Percentiles rank a stretch among this genome's conserved stretches.
Evolutionary conservation across 1,140 invertebrate genomes (phyloP).

Genomic region (Tachypleus tridentatus): DNA sequence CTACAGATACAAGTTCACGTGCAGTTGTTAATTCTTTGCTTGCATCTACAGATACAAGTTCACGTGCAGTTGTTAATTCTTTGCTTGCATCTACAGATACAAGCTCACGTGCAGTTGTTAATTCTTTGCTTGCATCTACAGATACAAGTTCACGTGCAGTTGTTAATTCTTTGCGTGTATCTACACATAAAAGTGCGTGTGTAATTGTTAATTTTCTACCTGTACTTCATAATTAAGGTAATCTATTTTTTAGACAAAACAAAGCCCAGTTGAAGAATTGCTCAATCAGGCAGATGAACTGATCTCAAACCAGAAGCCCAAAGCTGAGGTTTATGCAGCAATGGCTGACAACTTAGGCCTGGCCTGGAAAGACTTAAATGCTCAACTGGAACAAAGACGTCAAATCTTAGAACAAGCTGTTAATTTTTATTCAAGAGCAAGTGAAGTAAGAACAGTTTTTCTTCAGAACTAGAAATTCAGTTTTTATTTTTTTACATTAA

Average conservation of each 20-base stretch:
- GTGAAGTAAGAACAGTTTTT: conserved; percentile 6
- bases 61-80: too few relatives aligned
- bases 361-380: conserved; percentile 78
- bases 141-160: too few relatives aligned
- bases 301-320: conserved; percentile 59
- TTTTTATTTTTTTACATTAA: too few relatives aligned
- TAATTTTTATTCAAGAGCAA: conserved; percentile 11
- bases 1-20: background rate
- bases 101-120: background rate
- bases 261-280: conserved; percentile 79
- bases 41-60: too few relatives aligned
- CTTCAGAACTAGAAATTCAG: conserved; percentile 3
- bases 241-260: conserved; percentile 54
- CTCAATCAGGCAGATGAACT: conserved; percentile 70
- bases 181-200: background rate
- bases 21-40: background rate
- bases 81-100: background rate
- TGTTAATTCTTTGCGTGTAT: too few relatives aligned
- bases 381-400: conserved; percentile 59
- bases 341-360: conserved; percentile 79
- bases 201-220: background rate
- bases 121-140: background rate
- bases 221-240: background rate
- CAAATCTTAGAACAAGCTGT: conserved; percentile 57
- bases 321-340: conserved; percentile 68